Percentiles rank a stretch among this genome's conserved stretches.
Evolutionary conservation across 2,888 invertebrate species (phyloP).

Genomic region (Sialis fuliginosa): DNA sequence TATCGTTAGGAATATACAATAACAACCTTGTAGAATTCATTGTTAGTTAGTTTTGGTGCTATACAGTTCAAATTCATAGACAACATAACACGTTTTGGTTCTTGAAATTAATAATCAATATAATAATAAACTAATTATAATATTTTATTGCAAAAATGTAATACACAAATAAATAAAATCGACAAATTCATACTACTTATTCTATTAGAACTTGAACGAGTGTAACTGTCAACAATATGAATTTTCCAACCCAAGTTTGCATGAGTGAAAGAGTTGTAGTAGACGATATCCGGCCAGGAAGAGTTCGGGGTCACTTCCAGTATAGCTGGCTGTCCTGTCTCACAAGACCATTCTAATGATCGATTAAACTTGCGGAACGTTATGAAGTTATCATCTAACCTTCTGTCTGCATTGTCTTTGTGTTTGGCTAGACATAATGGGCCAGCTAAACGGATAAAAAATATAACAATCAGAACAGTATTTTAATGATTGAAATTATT

Average conservation of each 20-base stretch:
- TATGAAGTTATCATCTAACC: slow-evolving; percentile 59
- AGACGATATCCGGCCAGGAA: slow-evolving; percentile 81
- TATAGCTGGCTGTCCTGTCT: slow-evolving; percentile 49
- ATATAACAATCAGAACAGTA: background rate
- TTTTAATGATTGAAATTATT: background rate
- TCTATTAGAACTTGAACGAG: slow-evolving; percentile 14
- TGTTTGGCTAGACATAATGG: slow-evolving; percentile 59
- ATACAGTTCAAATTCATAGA: too few species aligned
- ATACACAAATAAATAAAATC: too few species aligned
- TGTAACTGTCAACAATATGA: slow-evolving; percentile 67
- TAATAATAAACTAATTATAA: too few species aligned
- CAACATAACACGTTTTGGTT: too few species aligned
- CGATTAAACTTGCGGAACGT: slow-evolving; percentile 75
- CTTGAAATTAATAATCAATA: too few species aligned
- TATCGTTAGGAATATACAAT: too few species aligned
- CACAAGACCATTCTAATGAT: slow-evolving; percentile 51
- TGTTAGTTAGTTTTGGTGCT: too few species aligned
- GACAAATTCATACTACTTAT: too few species aligned
- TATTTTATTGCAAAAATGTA: too few species aligned
- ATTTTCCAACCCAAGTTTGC: slow-evolving; percentile 93
- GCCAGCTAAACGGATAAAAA: slow-evolving; percentile 37
- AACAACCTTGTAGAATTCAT: too few species aligned
- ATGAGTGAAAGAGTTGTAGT: slow-evolving; percentile 86
- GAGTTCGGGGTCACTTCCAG: slow-evolving; percentile 72
- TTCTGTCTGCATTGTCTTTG: slow-evolving; percentile 44